Evolutionary conservation across 2,797 vertebrate species (phyloP).

Genomic region (Catamblyrhynchus diadema): DNA sequence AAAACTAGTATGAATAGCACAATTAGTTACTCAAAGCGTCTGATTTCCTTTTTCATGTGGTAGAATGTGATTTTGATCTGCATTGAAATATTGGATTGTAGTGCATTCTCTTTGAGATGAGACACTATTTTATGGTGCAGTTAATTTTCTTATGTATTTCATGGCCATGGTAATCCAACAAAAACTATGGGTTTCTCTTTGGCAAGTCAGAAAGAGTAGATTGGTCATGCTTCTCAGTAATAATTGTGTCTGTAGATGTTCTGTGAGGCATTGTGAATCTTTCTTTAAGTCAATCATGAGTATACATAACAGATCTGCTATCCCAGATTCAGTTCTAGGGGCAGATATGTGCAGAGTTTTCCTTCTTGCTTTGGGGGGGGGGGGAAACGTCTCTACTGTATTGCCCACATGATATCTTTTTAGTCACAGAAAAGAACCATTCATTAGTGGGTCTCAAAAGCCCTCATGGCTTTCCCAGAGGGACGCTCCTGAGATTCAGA

Average conservation of each 20-base stretch:
- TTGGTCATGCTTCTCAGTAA: not conserved
- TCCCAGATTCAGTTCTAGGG: not conserved
- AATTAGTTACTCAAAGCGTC: not conserved
- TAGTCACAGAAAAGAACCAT: not conserved
- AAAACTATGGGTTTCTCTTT: not conserved
- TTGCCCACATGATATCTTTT: not conserved
- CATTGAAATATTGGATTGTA: not conserved
- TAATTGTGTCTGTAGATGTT: not conserved
- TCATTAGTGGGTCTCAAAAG: not conserved
- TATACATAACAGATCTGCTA: not conserved
- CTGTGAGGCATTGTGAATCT: not conserved
- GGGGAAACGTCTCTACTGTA: too few species aligned
- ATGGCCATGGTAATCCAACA: not conserved
- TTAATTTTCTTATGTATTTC: not conserved
- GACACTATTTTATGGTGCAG: not conserved
- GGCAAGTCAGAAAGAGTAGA: not conserved
- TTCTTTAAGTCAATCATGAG: not conserved
- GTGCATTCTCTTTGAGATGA: not conserved
- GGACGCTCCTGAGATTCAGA: not conserved
- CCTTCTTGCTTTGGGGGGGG: not conserved
- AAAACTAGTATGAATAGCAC: not conserved
- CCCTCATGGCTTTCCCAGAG: not conserved
- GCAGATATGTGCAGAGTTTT: not conserved
- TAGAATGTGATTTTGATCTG: not conserved
- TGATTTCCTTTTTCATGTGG: not conserved